phyloP scores from a whole-genome alignment of 2,797 vertebrate genomes.

The Chaenodraco wilsoni region DNA sequence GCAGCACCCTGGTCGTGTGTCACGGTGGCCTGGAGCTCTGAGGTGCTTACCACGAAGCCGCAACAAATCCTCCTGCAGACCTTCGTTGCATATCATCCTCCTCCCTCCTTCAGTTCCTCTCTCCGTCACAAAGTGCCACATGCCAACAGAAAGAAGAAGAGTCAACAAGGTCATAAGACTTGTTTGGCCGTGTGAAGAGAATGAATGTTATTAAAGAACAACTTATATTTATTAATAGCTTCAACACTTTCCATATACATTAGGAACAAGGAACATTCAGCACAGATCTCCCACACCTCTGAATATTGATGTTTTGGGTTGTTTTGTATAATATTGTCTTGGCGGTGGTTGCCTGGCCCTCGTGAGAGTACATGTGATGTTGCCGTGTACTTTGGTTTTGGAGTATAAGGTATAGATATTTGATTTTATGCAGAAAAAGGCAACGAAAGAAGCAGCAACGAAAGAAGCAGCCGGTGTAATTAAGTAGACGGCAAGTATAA shows the following conservation, averaged over 20 bases:
- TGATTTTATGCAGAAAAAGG: background rate
- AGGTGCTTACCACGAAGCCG: conserved; percentile 32
- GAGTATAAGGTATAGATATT: background rate
- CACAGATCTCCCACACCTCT: background rate
- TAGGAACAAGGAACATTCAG: background rate
- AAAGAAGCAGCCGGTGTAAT: background rate
- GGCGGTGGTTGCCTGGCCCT: background rate
- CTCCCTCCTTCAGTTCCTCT: conserved; percentile 20
- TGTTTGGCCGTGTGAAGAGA: background rate
- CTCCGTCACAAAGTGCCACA: background rate
- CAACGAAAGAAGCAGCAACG: background rate
- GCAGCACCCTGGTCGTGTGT: background rate
- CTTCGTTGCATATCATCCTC: conserved; percentile 42
- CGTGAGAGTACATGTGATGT: background rate
- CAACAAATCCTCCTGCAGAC: conserved; percentile 38
- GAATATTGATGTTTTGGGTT: background rate
- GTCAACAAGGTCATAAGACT: too few relatives aligned
- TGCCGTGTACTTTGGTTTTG: background rate
- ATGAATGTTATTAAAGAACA: background rate
- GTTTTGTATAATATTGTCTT: background rate
- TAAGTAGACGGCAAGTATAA: background rate
- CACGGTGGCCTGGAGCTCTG: conserved; percentile 9
- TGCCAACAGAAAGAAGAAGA: background rate
- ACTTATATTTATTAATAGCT: background rate
- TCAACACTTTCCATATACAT: background rate